Evolutionary conservation across 2,113 vertebrate species (phyloP).

Genomic region (Thalassarche chlororhynchos): DNA sequence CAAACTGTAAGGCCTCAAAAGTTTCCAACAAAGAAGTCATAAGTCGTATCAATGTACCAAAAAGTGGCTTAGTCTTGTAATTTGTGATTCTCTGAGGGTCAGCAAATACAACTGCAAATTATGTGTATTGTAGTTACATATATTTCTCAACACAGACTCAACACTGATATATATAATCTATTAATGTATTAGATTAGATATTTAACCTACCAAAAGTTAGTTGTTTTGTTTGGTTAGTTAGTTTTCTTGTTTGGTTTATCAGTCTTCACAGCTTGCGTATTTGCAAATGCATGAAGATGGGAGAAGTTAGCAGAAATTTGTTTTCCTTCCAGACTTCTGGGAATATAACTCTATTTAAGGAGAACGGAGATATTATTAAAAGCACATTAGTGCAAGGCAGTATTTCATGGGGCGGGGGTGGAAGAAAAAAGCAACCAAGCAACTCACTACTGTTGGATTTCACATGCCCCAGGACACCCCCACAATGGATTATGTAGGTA

Average conservation of each 20-base stretch:
- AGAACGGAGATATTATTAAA: background rate
- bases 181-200: background rate
- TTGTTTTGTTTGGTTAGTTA: background rate
- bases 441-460: background rate
- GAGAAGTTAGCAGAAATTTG: background rate
- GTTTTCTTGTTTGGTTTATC: background rate
- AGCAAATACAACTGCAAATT: background rate
- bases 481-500: background rate
- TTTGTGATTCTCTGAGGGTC: background rate
- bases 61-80: background rate
- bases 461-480: background rate
- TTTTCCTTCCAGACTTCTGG: background rate
- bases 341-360: background rate
- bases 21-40: background rate
- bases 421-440: background rate
- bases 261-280: background rate
- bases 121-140: background rate
- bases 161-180: background rate
- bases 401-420: background rate
- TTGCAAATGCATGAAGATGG: background rate
- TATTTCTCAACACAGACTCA: background rate
- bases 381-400: background rate
- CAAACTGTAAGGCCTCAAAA: background rate
- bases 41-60: background rate
- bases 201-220: background rate